Evolutionary conservation across 2,888 invertebrate species (phyloP), one percentile per base, ranked within the genome.

Genomic region (Ophioninae sp.): DNA sequence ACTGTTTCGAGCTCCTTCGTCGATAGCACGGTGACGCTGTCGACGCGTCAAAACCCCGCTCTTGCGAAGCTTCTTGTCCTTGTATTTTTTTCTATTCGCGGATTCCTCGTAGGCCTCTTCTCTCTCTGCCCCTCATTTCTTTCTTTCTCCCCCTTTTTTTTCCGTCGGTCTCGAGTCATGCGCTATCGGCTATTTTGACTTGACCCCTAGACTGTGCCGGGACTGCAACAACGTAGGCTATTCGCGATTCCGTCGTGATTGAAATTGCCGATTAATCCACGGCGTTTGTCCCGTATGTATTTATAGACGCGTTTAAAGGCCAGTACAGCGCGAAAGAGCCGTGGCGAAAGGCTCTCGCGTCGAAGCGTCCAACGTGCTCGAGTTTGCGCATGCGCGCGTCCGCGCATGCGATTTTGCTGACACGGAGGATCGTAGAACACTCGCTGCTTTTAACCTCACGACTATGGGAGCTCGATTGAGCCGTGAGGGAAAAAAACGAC

Each of bases 261-360:
- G 30, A 78, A 79, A 78, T 50, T 81, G 70, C 78, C 62, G 81
- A 84, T 84, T 84, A 74, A 81, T 84, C 81, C 78, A 73, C 74
- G 78, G 70, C 78, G 50, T 78, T 78, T 70, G 70, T 70, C 59
- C 69, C 81, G 81, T 81, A 81, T 81, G 81, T 84, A 84, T 50
- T 50, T 50, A 50, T 50, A 50, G 50, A 50, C 78, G 67, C 67
- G 65, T 81, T 81, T 74, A 78, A 75, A 67, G 81, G 81, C 77
- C 80, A 77, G 69, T 75, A n/a, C 41, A 37, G n/a, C 41, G 30
- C 7, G 20, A 30, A 44, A 21, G 68, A 10, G 41, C 39, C 75
- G 75, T 65, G 75, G 69, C 41, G n/a, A 64, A 65, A 56, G 64
- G 74, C 64, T 50, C n/a, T 65, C 37, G 37, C 37, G 50, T 20